These are phyloP conservation scores for Virgularia gustaviana DNA, from an alignment of 92 coral and sea anemone species.

Conservation along the genomic window DNA sequence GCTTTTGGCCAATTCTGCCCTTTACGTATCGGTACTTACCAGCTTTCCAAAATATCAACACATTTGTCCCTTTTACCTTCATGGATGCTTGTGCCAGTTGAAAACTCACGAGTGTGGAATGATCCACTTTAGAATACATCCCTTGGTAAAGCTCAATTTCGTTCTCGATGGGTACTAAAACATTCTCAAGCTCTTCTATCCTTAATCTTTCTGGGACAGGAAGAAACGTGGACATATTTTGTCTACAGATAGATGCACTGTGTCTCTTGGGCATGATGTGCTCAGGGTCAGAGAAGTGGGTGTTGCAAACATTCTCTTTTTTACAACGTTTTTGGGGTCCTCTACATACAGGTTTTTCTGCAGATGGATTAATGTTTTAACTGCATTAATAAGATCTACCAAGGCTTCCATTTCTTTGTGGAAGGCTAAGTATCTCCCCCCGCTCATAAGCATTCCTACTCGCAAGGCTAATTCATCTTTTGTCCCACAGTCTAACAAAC, in stretches of 20 bases:
- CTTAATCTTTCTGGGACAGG: slow-evolving; percentile 13
- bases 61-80: not conserved
- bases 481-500: slow-evolving; percentile 56
- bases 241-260: slow-evolving; percentile 27
- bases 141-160: slow-evolving; percentile 28
- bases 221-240: slow-evolving; percentile 19
- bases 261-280: slow-evolving; percentile 42
- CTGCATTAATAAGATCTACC: slow-evolving; percentile 33
- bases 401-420: slow-evolving; percentile 49
- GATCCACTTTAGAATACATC: too few relatives aligned
- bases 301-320: slow-evolving; percentile 35
- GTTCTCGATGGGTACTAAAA: slow-evolving; percentile 14
- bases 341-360: slow-evolving; percentile 30
- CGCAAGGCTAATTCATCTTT: slow-evolving; percentile 60
- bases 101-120: too few relatives aligned
- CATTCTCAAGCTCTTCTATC: slow-evolving; percentile 33
- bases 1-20: too few relatives aligned
- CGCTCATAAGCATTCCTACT: slow-evolving; percentile 56
- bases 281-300: slow-evolving; percentile 14
- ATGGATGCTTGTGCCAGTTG: too few relatives aligned
- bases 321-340: slow-evolving; percentile 33
- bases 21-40: too few relatives aligned
- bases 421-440: slow-evolving; percentile 48
- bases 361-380: slow-evolving; percentile 17
- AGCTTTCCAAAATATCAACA: not conserved